Evolutionary conservation across 2,113 vertebrate species (phyloP).

Genomic region (Oryzias celebensis): DNA sequence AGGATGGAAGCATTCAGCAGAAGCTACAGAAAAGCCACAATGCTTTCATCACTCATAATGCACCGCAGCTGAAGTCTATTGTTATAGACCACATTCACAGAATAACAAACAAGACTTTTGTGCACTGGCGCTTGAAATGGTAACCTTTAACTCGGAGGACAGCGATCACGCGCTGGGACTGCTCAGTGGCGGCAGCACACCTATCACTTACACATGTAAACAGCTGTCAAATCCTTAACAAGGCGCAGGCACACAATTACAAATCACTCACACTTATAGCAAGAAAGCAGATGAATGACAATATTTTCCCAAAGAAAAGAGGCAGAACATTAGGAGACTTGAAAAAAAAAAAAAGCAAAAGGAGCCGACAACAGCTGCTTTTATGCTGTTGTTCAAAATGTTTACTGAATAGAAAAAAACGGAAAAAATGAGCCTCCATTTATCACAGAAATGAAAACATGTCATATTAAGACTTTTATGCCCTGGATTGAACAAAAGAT

Average conservation of each 20-base stretch:
- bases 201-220: constrained; percentile 69
- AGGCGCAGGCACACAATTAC: constrained; percentile 28
- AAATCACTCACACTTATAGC: constrained; percentile 39
- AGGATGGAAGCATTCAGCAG: constrained; percentile 32
- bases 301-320: constrained; percentile 22
- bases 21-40: constrained; percentile 47
- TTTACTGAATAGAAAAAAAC: constrained; percentile 11
- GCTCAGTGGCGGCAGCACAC: constrained; percentile 41
- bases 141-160: constrained; percentile 71
- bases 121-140: constrained; percentile 65
- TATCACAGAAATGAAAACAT: background rate
- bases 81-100: constrained; percentile 56
- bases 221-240: constrained; percentile 65
- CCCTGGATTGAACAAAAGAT: constrained; percentile 12
- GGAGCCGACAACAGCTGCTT: constrained; percentile 17
- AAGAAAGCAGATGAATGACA: constrained; percentile 29
- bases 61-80: constrained; percentile 50
- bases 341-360: background rate
- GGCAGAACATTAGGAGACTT: constrained; percentile 14
- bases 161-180: constrained; percentile 52
- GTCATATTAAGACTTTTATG: constrained; percentile 2
- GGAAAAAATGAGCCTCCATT: background rate
- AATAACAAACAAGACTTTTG: constrained; percentile 68
- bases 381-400: constrained; percentile 14
- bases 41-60: constrained; percentile 63